These are phyloP conservation scores for Misgurnus anguillicaudatus DNA, from an alignment of 2,113 vertebrate genomes.

Conservation along the genomic window DNA sequence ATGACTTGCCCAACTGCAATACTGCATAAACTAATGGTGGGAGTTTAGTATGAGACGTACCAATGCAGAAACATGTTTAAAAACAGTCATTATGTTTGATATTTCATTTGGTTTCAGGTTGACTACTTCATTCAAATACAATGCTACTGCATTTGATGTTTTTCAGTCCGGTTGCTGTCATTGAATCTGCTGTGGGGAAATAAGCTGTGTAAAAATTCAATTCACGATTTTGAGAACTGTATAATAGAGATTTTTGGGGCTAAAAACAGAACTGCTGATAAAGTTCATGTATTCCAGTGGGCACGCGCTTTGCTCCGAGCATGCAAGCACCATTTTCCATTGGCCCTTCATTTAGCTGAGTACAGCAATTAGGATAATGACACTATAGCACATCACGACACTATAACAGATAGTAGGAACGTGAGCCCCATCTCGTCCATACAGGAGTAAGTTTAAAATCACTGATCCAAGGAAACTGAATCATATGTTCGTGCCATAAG, in stretches of 20 bases:
- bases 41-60: no score
- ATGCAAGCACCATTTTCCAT: not conserved
- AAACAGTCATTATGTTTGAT: no score
- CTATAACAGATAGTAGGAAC: conserved; percentile 34
- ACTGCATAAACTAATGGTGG: no score
- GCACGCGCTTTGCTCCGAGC: conserved; percentile 4
- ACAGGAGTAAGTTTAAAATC: not conserved
- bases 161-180: no score
- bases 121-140: no score
- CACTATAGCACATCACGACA: conserved; percentile 35
- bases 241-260: not conserved
- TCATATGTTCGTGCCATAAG: not conserved
- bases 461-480: not conserved
- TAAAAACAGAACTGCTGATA: conserved; percentile 20
- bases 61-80: no score
- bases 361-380: conserved; percentile 47
- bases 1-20: no score
- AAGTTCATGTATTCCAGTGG: conserved; percentile 1
- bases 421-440: not conserved
- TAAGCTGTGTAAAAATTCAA: not conserved
- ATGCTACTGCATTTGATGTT: no score
- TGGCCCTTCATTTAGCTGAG: conserved; percentile 45
- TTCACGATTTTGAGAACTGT: not conserved
- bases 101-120: no score
- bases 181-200: not conserved